Base-by-base conservation (phyloP, 2,888 invertebrate species). In the Hypomecis punctinalis region DNA sequence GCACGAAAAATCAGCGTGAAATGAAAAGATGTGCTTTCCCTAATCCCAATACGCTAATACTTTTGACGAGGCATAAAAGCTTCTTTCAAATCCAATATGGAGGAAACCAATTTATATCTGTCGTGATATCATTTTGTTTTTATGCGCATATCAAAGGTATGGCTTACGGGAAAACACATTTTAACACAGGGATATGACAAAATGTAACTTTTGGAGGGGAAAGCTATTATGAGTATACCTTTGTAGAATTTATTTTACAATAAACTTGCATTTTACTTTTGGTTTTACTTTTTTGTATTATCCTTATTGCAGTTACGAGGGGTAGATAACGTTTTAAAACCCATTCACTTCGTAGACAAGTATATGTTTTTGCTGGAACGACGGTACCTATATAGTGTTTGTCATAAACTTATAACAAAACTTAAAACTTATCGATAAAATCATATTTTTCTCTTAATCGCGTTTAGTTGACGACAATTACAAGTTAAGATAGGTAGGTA, bases 71-170 rank as follows among this genome's bases (percentile, higher is more conserved):
- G 64, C 69, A 66, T 71, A 63, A 66, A 66, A 69, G 68, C 53
- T 69, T 63, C 61, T 61, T 52, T 60, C 66, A 73, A 69, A 74
- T 72, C 67, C 66, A 71, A 73, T 72, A 71, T 60, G 46, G 67
- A 66, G 63, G 69, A 74, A 76, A 73, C 66, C 72, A 74, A 71
- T 73, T 72, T 72, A 62, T 71, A 47, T 70, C 55, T 68, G 60
- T 70, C 65, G 51, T 51, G 63, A 64, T 69, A 68, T 73, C 68
- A 68, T 71, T 71, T 70, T 68, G 68, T 71, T 70, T 67, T 69
- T 64, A 67, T 73, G 61, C 64, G 59, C 49, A 68, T 72, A 73
- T 71, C 69, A 73, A 72, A 71, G 61, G 68, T 73, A 75, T 68
- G 68, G 69, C 71, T 72, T 73, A 71, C 55, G 59, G 40, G 52